phyloP scores from a whole-genome alignment of 2,797 vertebrate genomes.

The Menidia menidia region DNA sequence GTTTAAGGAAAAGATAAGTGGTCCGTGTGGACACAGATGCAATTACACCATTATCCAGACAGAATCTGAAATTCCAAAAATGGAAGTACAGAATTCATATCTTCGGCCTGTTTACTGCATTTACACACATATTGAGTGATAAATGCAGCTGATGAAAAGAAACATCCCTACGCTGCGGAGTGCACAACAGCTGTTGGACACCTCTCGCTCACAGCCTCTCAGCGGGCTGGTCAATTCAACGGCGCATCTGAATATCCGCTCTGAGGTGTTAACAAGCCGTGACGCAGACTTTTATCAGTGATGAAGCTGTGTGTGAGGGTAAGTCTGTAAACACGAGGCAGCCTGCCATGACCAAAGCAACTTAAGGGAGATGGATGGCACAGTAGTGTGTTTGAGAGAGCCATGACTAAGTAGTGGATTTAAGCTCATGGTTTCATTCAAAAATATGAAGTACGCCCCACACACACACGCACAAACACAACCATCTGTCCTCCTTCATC shows the following conservation, averaged over 20 bases:
- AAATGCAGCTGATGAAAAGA: conserved; percentile 28
- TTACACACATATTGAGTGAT: neutral
- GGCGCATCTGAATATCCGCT: conserved; percentile 20
- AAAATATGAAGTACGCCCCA: neutral
- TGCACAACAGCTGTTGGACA: conserved; percentile 59
- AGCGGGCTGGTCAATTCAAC: conserved; percentile 49
- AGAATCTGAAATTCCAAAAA: conserved; percentile 7
- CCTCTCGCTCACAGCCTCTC: conserved; percentile 55
- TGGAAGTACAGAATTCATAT: conserved; percentile 11
- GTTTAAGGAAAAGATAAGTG: conserved; percentile 19
- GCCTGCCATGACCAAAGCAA: conserved; percentile 29
- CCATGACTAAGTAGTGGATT: conserved; percentile 34
- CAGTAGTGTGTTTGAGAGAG: conserved; percentile 25
- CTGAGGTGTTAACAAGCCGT: conserved; percentile 37
- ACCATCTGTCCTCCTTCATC: conserved; percentile 74
- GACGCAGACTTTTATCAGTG: conserved; percentile 25
- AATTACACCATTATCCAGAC: conserved; percentile 12
- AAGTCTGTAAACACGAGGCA: conserved; percentile 32
- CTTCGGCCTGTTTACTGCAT: conserved; percentile 4
- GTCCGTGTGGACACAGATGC: conserved; percentile 29
- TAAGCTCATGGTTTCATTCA: conserved; percentile 28
- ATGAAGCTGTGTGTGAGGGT: conserved; percentile 31
- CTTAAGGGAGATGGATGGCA: conserved; percentile 36
- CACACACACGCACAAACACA: conserved; percentile 28
- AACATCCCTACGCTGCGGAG: conserved; percentile 12